phyloP scores from a whole-genome alignment of 2,888 invertebrate species.

The Malacosoma neustria region DNA sequence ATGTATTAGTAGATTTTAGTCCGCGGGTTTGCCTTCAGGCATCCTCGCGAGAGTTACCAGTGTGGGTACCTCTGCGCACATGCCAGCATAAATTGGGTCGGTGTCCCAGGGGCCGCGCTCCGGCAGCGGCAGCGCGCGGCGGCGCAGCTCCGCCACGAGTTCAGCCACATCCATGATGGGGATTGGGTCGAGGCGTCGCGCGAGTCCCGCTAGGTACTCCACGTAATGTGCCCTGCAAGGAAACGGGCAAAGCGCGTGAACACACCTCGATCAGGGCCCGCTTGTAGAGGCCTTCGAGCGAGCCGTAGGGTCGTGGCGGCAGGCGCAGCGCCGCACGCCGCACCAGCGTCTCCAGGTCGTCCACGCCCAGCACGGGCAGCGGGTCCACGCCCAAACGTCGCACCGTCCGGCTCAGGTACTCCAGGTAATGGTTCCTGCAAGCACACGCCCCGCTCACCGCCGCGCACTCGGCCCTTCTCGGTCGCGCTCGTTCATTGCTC shows the following conservation, averaged over 20 bases:
- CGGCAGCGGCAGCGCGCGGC: constrained; percentile 89
- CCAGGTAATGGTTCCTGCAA: constrained; percentile 91
- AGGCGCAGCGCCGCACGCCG: constrained; percentile 81
- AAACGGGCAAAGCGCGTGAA: constrained; percentile 26
- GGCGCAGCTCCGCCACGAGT: constrained; percentile 89
- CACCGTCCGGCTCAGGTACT: constrained; percentile 88
- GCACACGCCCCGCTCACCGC: constrained; percentile 44
- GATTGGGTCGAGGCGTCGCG: constrained; percentile 92
- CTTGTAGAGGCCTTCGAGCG: constrained; percentile 78
- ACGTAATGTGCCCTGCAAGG: constrained; percentile 90
- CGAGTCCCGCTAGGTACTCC: constrained; percentile 93
- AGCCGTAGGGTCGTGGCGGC: constrained; percentile 86
- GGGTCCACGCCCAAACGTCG: constrained; percentile 84
- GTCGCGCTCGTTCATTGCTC: too few relatives aligned
- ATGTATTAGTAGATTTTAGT: too few relatives aligned
- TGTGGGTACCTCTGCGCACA: constrained; percentile 90
- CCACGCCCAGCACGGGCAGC: constrained; percentile 82
- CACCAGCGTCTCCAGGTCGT: constrained; percentile 89
- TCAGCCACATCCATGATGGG: constrained; percentile 91
- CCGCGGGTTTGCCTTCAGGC: too few relatives aligned
- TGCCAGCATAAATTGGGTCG: constrained; percentile 87
- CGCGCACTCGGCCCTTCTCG: too few relatives aligned
- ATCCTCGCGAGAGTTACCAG: too few relatives aligned
- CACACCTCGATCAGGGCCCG: constrained; percentile 78
- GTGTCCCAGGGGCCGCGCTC: constrained; percentile 87